These are phyloP conservation scores for Hyles euphorbiae DNA, from an alignment of 1,140 invertebrate species.

Conservation along the genomic window DNA sequence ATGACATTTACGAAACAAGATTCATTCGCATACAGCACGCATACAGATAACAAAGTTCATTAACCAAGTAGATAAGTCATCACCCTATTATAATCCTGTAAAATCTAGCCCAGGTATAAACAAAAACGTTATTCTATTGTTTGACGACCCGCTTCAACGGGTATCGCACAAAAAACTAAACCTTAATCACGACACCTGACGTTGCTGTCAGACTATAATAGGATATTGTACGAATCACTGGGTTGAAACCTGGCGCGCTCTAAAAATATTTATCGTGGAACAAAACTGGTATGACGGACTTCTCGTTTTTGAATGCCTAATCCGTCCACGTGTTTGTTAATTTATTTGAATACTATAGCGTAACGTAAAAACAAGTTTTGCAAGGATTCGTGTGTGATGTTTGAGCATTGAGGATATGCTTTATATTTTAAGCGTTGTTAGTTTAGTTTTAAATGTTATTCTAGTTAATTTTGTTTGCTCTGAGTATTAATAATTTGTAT, in stretches of 20 bases:
- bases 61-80: neutral
- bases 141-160: constrained; percentile 13
- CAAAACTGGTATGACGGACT: neutral
- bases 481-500: too few relatives aligned
- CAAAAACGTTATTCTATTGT: constrained; percentile 7
- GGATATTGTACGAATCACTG: constrained; percentile 23
- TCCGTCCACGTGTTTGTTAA: too few relatives aligned
- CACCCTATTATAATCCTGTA: constrained; percentile 1
- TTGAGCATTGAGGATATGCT: too few relatives aligned
- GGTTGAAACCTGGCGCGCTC: constrained; percentile 1
- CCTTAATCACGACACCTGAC: constrained; percentile 30
- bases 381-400: too few relatives aligned
- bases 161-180: constrained; percentile 16
- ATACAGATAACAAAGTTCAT: neutral
- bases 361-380: constrained; percentile 1
- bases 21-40: neutral
- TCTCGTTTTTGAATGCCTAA: neutral
- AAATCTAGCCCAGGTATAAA: constrained; percentile 1
- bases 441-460: too few relatives aligned
- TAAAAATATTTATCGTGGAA: neutral
- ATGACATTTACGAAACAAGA: too few relatives aligned
- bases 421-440: too few relatives aligned
- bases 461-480: too few relatives aligned
- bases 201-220: constrained; percentile 23
- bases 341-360: constrained; percentile 1